phyloP scores from a whole-genome alignment of 2,797 vertebrate genomes.

The Pseudopleuronectes americanus region DNA sequence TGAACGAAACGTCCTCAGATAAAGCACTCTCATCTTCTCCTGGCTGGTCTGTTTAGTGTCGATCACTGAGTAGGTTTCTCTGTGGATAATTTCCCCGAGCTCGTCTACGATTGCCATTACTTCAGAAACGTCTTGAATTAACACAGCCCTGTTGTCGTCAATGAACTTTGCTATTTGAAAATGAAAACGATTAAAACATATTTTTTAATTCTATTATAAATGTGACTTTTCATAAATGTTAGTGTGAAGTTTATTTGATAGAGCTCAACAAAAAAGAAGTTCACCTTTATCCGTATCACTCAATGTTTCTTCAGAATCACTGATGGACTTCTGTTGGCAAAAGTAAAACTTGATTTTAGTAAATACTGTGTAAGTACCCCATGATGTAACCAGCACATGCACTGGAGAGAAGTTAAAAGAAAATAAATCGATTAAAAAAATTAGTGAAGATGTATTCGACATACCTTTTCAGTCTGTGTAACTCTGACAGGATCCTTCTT shows the following conservation, averaged over 20 bases:
- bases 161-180: slow-evolving; percentile 58
- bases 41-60: rapidly evolving
- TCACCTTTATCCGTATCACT: slow-evolving; percentile 62
- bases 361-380: background rate
- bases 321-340: slow-evolving; percentile 3
- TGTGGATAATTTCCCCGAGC: slow-evolving; percentile 48
- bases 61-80: slow-evolving; percentile 32
- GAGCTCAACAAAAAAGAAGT: background rate
- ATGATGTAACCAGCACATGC: background rate
- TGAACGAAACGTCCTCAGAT: rapidly evolving
- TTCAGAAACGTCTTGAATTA: background rate
- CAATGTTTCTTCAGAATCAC: background rate
- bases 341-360: slow-evolving; percentile 6
- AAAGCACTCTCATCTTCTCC: slow-evolving; percentile 42
- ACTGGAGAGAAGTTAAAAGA: background rate
- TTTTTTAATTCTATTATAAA: background rate
- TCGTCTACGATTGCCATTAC: slow-evolving; percentile 46
- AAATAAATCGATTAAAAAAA: background rate
- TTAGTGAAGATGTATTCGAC: background rate
- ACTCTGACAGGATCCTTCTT: slow-evolving; percentile 11
- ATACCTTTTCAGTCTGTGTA: slow-evolving; percentile 24
- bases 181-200: background rate
- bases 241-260: background rate
- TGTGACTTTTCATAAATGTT: no score
- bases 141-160: background rate